A percentile compares a stretch with the other conserved stretches of the same genome.
These are phyloP conservation scores for Cepphus grylle DNA, from an alignment of 2,113 vertebrate genomes.

Conservation along the genomic window DNA sequence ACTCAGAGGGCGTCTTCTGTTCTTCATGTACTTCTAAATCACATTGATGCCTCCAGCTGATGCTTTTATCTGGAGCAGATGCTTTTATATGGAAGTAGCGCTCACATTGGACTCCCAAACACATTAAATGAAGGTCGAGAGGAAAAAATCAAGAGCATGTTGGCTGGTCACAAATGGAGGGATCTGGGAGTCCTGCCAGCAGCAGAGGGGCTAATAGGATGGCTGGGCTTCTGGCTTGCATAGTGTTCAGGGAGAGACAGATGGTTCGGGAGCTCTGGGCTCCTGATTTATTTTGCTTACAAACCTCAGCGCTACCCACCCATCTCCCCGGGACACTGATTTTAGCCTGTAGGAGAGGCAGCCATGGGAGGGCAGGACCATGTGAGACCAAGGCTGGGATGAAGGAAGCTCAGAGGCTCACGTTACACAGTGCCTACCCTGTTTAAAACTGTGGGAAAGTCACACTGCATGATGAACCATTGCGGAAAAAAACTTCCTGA, in stretches of 20 bases:
- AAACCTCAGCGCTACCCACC: not conserved
- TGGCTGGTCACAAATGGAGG: not conserved
- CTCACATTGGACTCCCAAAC: not conserved
- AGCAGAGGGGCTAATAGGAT: not conserved
- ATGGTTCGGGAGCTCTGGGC: not conserved
- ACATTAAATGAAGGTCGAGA: not conserved
- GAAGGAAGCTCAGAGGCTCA: not conserved
- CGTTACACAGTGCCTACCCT: not conserved
- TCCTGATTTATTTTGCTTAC: not conserved
- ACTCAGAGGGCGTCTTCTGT: not conserved
- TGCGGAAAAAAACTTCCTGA: not conserved
- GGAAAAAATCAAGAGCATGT: not conserved
- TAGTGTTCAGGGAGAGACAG: not conserved
- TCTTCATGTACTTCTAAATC: not conserved
- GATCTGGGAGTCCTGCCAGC: conserved; percentile 38
- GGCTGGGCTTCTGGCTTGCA: not conserved
- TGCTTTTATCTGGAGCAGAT: not conserved
- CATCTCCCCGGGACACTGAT: not conserved
- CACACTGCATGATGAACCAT: not conserved
- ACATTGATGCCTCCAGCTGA: not conserved
- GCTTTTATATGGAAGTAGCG: not conserved
- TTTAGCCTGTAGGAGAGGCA: not conserved
- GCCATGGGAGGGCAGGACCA: not conserved
- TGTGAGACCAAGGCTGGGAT: not conserved
- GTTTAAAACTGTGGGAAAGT: not conserved